phyloP scores from a whole-genome alignment of 2,797 vertebrate genomes.

The Scolopax rusticola region DNA sequence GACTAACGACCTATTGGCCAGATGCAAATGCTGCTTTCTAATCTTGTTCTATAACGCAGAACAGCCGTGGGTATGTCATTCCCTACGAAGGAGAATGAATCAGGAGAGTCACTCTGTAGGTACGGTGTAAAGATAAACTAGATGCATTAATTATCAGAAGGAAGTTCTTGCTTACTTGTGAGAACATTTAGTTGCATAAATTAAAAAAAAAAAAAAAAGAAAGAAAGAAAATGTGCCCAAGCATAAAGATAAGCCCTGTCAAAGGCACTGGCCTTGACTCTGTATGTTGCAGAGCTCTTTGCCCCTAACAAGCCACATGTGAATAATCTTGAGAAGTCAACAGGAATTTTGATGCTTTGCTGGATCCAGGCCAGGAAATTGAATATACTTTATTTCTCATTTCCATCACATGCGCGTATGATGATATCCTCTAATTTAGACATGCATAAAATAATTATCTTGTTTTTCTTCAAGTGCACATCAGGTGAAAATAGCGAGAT shows the following conservation, averaged over 20 bases:
- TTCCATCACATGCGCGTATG: not conserved
- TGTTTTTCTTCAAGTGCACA: slow-evolving; percentile 9
- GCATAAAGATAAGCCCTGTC: not conserved
- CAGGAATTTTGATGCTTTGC: not conserved
- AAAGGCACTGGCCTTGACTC: not conserved
- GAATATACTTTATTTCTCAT: not conserved
- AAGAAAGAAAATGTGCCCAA: not conserved
- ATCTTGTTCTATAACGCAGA: slow-evolving; percentile 69
- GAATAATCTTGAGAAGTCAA: not conserved
- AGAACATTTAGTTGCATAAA: not conserved
- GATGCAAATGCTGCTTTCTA: slow-evolving; percentile 77
- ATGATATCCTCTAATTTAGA: not conserved
- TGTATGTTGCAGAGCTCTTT: not conserved
- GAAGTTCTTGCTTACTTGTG: slow-evolving; percentile 39
- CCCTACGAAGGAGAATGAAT: slow-evolving; percentile 13
- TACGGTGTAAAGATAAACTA: slow-evolving; percentile 24
- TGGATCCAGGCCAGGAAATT: not conserved
- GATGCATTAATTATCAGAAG: slow-evolving; percentile 29
- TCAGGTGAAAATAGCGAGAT: not conserved
- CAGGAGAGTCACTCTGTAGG: slow-evolving; percentile 5
- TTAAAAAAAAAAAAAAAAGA: slow-evolving; percentile 8
- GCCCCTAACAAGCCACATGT: not conserved
- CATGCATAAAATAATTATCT: not conserved
- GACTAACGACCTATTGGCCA: slow-evolving; percentile 72
- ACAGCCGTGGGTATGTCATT: slow-evolving; percentile 33